Conservation (phyloP, 1,140 invertebrate species). For the Calosoma granatense region DNA sequence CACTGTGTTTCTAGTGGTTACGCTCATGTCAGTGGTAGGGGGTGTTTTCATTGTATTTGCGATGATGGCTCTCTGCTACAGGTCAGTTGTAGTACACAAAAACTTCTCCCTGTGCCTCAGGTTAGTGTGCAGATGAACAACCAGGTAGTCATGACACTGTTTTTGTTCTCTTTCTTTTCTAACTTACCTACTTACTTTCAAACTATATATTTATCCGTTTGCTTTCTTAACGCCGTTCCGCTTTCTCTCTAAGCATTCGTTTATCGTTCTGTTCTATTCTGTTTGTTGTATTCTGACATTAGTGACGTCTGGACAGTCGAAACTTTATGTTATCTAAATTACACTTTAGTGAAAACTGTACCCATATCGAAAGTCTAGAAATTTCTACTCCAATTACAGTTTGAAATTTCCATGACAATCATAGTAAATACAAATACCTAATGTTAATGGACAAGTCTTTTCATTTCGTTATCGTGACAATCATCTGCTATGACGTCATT, state of each 20-base stretch:
- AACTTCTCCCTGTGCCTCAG: slow-evolving; percentile 94
- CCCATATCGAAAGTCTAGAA: neutral
- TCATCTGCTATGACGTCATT: neutral
- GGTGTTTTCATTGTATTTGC: slow-evolving; percentile 97
- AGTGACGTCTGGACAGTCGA: neutral
- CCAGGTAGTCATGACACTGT: slow-evolving; percentile 48
- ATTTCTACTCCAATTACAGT: neutral
- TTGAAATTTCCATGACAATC: no score
- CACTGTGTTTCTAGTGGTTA: slow-evolving; percentile 92
- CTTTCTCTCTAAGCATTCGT: neutral
- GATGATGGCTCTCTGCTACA: slow-evolving; percentile 97
- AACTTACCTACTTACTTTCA: neutral
- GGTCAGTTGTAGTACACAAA: slow-evolving; percentile 97
- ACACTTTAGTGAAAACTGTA: neutral
- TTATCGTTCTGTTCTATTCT: neutral
- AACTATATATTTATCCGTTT: neutral
- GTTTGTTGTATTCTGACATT: neutral
- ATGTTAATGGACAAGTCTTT: no score
- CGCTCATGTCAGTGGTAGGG: slow-evolving; percentile 96
- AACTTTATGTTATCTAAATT: no score
- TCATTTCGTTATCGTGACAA: neutral
- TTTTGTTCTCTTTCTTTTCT: slow-evolving; percentile 16
- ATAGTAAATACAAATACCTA: no score
- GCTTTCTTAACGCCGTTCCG: neutral
- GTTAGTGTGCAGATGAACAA: slow-evolving; percentile 75